Base-by-base conservation (phyloP, 2,888 invertebrate species). In the Lordiphosa fenestrarum region DNA sequence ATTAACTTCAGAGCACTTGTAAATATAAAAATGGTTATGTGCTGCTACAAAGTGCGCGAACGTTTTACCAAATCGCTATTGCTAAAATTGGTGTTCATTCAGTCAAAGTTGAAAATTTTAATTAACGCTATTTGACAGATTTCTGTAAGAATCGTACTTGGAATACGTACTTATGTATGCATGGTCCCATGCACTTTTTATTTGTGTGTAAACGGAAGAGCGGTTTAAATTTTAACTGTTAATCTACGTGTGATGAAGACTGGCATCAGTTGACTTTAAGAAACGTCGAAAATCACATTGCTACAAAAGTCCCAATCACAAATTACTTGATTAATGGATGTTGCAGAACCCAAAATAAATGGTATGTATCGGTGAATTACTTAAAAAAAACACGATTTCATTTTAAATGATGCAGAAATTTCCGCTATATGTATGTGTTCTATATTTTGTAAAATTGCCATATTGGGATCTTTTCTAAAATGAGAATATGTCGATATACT, bases 111-210 rank as follows among this genome's bases (percentile, higher is more conserved):
- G 33, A 55, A 56, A 37, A 30, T 40, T 49, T 35, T 35, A 21
- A 35, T 36, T 15, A 21, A 50, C 36, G 19, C 21, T 61, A 47
- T 38, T 36, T 52, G 30, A 51, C 40, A 25, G 41, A 25, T 12
- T 25, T 41, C 12, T 12, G 12, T 61, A 61, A 47, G 61, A 53
- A 53, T 47, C 39, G 40, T 61, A 49, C 48, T 53, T 50, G 59
- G 44, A 25, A 30, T 30, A 38, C 30, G 37, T 40, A 23, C 41
- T 46, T 54, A 35, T 38, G n/a, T 44, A 60, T 21, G 37, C 38
- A 33, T 13, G 12, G 12, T 25, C 12, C 25, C 42, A 25, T 13
- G 30, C 44, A 44, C 44, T 33, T 33, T 25, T 30, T 10, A 15
- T 15, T 30, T 30, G 30, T 30, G 7, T 19, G 19, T 47, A 5